Evolutionary conservation across 1,140 invertebrate species (phyloP).

Genomic region (Cecropterus lyciades): DNA sequence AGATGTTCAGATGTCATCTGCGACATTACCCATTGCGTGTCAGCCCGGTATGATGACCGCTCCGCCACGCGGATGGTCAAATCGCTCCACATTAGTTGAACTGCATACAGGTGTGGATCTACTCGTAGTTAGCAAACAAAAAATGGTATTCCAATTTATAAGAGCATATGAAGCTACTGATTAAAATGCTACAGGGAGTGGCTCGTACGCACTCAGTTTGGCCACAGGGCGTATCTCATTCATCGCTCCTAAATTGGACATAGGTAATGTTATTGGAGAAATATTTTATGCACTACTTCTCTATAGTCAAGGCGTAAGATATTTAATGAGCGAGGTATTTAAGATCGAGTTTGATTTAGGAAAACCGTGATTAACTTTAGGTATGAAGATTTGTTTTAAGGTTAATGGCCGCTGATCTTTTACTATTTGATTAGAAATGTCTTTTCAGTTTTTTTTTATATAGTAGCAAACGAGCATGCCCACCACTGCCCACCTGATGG

Average conservation of each 20-base stretch:
- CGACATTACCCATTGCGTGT: too few relatives aligned
- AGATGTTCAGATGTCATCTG: too few relatives aligned
- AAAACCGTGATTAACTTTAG: too few relatives aligned
- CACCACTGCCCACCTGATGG: too few relatives aligned
- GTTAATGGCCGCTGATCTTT: too few relatives aligned
- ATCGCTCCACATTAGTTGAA: not conserved
- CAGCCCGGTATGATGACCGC: too few relatives aligned
- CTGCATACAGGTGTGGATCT: not conserved
- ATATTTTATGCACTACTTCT: not conserved
- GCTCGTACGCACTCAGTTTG: slow-evolving; percentile 13
- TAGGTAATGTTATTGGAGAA: slow-evolving; percentile 11
- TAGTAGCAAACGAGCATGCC: too few relatives aligned
- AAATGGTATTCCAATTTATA: not conserved
- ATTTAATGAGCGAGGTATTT: not conserved
- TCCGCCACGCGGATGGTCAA: too few relatives aligned
- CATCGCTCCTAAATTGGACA: slow-evolving; percentile 10
- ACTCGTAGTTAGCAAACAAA: not conserved
- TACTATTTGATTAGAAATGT: too few relatives aligned
- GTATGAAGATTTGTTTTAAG: too few relatives aligned
- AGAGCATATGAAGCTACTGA: not conserved
- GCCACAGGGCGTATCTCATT: slow-evolving; percentile 17
- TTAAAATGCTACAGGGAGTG: slow-evolving; percentile 18
- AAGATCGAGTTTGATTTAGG: not conserved
- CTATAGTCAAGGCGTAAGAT: not conserved
- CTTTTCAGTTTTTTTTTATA: too few relatives aligned